Evolutionary conservation across 2,113 vertebrate genomes (phyloP).

Genomic region (Sphaerodactylus townsendi): DNA sequence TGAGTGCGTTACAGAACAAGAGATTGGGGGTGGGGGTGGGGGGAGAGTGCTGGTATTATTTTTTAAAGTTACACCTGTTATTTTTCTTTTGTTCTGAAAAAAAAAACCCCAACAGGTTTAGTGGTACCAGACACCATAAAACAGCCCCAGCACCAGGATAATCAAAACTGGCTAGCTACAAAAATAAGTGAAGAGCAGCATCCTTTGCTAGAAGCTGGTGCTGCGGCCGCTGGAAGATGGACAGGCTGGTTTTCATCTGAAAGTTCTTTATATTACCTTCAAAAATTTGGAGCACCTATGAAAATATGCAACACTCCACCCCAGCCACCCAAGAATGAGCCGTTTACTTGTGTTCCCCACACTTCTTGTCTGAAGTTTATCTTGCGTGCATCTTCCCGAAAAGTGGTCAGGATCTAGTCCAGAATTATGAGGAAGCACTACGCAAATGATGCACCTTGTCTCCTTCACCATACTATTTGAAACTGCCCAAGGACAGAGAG

Average conservation of each 20-base stretch:
- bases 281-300: conserved; percentile 60
- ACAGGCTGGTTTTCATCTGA: conserved; percentile 56
- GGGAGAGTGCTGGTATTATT: neutral
- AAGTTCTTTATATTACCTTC: conserved; percentile 60
- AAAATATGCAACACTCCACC: neutral
- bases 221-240: conserved; percentile 65
- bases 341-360: neutral
- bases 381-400: neutral
- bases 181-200: conserved; percentile 35
- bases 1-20: neutral
- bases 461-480: no score
- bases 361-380: neutral
- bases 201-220: conserved; percentile 53
- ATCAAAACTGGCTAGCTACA: conserved; percentile 53
- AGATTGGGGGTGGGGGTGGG: no score
- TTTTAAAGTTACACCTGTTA: conserved; percentile 11
- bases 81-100: conserved; percentile 23
- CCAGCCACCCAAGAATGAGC: neutral
- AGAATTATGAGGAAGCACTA: neutral
- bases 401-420: neutral
- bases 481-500: neutral
- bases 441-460: neutral
- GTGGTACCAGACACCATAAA: conserved; percentile 42
- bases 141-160: conserved; percentile 28
- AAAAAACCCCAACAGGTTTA: conserved; percentile 46